Conservation (phyloP, 64 coral and sea anemone species). For the Porites australiensis region DNA sequence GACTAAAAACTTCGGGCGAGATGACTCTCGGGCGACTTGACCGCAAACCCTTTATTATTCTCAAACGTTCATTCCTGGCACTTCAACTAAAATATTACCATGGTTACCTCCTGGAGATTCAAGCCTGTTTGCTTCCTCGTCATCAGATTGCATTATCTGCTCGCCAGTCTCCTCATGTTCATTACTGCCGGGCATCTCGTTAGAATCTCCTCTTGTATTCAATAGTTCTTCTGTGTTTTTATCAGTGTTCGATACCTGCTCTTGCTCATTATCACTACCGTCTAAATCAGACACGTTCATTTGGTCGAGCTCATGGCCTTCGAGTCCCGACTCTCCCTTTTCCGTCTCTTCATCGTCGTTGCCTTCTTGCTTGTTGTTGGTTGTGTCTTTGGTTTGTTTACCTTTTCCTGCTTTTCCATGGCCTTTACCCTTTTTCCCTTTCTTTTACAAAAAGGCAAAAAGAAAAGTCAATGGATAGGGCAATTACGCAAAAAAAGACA, state of each 20-base stretch:
- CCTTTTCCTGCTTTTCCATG: conserved; percentile 25
- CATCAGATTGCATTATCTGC: background rate
- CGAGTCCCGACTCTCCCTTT: background rate
- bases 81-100: background rate
- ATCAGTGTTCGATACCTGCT: background rate
- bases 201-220: background rate
- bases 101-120: background rate
- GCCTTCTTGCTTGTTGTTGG: background rate
- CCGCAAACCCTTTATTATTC: no score
- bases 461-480: background rate
- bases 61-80: background rate
- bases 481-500: background rate
- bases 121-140: background rate
- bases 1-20: no score
- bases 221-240: background rate
- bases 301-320: conserved; percentile 4
- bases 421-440: conserved; percentile 29
- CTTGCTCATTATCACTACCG: conserved; percentile 10
- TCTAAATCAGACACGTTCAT: conserved; percentile 31
- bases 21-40: no score
- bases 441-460: conserved; percentile 49
- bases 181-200: background rate
- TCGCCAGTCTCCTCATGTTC: background rate
- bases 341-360: background rate
- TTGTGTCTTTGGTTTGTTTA: background rate